Conservation (phyloP, 2,888 invertebrate species). For the Tenodera sinensis region DNA sequence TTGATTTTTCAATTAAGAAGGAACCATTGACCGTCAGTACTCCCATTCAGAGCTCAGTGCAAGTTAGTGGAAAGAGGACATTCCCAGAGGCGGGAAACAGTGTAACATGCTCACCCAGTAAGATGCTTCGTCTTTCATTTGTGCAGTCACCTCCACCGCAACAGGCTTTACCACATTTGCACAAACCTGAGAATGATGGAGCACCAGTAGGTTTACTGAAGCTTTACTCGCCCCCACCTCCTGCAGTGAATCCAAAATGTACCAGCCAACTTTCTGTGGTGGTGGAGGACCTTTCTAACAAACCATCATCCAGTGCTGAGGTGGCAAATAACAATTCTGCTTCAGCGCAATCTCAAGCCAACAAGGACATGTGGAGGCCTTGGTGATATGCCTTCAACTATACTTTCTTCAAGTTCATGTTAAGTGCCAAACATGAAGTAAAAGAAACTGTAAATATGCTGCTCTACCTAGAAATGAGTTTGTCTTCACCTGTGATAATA, state of each 20-base stretch:
- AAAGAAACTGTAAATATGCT: neutral
- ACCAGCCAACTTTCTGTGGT: neutral
- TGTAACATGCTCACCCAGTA: neutral
- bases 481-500: neutral
- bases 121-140: slow-evolving; percentile 4
- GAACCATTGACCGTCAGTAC: neutral
- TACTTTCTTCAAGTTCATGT: neutral
- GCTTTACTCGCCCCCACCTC: neutral
- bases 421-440: neutral
- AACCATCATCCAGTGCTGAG: neutral
- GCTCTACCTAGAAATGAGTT: no score
- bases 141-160: neutral
- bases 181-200: neutral
- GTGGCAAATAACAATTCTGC: neutral
- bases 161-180: neutral
- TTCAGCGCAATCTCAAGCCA: neutral
- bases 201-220: neutral
- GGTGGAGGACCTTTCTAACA: neutral
- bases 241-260: neutral
- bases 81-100: neutral
- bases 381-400: neutral
- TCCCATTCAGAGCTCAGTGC: neutral
- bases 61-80: neutral
- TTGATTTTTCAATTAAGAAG: slow-evolving; percentile 1
- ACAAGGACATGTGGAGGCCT: slow-evolving; percentile 10